Conservation (phyloP, 2,113 vertebrate species). For the Montifringilla adamsi region DNA sequence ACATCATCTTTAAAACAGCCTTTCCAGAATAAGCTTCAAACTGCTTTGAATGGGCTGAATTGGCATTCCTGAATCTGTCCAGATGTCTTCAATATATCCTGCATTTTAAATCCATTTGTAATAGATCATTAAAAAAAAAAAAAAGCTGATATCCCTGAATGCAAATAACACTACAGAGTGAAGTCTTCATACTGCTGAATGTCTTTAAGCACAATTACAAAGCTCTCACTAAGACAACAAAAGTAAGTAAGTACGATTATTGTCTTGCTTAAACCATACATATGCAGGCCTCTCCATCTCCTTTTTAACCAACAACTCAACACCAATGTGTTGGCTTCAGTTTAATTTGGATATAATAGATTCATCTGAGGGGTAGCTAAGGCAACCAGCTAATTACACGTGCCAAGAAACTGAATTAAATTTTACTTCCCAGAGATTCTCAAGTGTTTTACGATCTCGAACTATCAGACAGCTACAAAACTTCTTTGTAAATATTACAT, state of each 20-base stretch:
- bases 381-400: background rate
- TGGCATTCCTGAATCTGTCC: background rate
- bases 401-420: background rate
- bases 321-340: background rate
- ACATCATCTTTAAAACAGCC: background rate
- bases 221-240: background rate
- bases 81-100: background rate
- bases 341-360: background rate
- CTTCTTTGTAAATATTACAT: background rate
- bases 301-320: background rate
- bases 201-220: background rate
- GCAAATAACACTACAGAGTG: background rate
- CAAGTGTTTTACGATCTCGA: background rate
- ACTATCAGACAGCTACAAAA: background rate
- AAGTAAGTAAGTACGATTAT: background rate
- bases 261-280: background rate
- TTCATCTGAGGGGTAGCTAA: background rate
- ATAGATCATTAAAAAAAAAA: background rate
- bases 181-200: background rate
- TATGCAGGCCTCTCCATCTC: background rate
- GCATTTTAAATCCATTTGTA: background rate
- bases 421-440: background rate
- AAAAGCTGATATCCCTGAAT: background rate
- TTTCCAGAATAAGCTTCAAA: background rate
- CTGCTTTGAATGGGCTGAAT: background rate